These are phyloP conservation scores for Tadarida brasiliensis DNA, from an alignment of 2,797 vertebrate genomes.

Conservation along the genomic window DNA sequence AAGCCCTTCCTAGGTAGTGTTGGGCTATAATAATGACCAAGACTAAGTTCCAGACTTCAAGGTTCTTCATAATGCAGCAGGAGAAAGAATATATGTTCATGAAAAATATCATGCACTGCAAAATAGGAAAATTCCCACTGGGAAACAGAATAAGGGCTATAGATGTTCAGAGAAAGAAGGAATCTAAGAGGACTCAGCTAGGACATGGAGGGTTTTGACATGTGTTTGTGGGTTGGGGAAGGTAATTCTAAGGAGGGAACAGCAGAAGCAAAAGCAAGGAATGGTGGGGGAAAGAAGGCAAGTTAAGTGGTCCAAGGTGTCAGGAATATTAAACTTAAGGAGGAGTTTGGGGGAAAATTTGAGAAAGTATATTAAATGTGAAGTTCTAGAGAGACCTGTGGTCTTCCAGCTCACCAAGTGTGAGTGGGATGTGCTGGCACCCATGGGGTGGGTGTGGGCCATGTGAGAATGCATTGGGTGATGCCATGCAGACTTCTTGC, in stretches of 20 bases:
- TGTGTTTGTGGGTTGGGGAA: not conserved
- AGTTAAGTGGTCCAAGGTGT: not conserved
- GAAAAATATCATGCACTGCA: not conserved
- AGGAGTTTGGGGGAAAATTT: not conserved
- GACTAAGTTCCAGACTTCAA: not conserved
- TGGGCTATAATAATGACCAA: not conserved
- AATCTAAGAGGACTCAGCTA: not conserved
- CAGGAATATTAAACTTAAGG: not conserved
- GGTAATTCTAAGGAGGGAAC: not conserved
- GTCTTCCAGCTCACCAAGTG: not conserved
- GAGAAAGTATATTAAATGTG: slow-evolving; percentile 13
- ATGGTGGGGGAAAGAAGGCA: not conserved
- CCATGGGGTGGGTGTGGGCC: too few species aligned
- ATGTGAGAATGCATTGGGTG: too few species aligned
- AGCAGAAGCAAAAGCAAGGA: not conserved
- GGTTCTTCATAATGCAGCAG: not conserved
- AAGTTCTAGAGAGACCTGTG: not conserved
- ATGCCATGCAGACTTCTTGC: slow-evolving; percentile 52
- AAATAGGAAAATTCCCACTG: not conserved
- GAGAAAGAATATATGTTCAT: not conserved
- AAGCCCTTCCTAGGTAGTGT: not conserved
- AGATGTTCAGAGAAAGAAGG: not conserved
- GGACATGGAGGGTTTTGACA: not conserved
- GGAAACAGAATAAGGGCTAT: not conserved
- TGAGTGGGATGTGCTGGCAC: not conserved